Conservation (phyloP, 2,888 invertebrate species). For the Carabus problematicus region DNA sequence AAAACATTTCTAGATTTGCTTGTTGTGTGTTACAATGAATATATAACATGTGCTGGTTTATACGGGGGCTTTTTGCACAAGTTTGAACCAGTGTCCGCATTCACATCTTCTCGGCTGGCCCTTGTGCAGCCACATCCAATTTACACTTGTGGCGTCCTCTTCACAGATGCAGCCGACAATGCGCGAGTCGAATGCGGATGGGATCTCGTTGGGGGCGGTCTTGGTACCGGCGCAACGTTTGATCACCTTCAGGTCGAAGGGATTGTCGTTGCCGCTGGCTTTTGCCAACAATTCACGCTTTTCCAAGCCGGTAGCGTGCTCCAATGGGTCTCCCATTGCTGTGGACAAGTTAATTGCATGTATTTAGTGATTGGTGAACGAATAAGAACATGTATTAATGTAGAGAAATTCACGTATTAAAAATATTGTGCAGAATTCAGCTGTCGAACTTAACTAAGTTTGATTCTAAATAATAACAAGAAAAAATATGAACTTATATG, state of each 20-base stretch:
- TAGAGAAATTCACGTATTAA: too few species aligned
- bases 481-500: too few species aligned
- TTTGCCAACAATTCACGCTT: slow-evolving; percentile 87
- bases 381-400: background rate
- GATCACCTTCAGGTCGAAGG: slow-evolving; percentile 82
- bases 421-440: too few species aligned
- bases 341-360: slow-evolving; percentile 47
- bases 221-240: slow-evolving; percentile 83
- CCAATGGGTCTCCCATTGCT: slow-evolving; percentile 88
- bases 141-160: slow-evolving; percentile 87
- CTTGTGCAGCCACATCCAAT: slow-evolving; percentile 95
- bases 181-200: slow-evolving; percentile 88
- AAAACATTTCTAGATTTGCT: slow-evolving; percentile 50
- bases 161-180: slow-evolving; percentile 96
- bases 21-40: slow-evolving; percentile 29
- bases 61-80: slow-evolving; percentile 77
- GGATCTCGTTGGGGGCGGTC: slow-evolving; percentile 85
- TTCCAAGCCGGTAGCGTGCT: slow-evolving; percentile 93
- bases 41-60: slow-evolving; percentile 57
- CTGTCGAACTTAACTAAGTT: too few species aligned
- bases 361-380: too few species aligned
- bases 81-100: slow-evolving; percentile 97
- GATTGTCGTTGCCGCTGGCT: slow-evolving; percentile 87
- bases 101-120: slow-evolving; percentile 91
- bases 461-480: too few species aligned